Evolutionary conservation across 2,888 invertebrate species (phyloP).

Genomic region (Gymnoscelis rufifasciata): DNA sequence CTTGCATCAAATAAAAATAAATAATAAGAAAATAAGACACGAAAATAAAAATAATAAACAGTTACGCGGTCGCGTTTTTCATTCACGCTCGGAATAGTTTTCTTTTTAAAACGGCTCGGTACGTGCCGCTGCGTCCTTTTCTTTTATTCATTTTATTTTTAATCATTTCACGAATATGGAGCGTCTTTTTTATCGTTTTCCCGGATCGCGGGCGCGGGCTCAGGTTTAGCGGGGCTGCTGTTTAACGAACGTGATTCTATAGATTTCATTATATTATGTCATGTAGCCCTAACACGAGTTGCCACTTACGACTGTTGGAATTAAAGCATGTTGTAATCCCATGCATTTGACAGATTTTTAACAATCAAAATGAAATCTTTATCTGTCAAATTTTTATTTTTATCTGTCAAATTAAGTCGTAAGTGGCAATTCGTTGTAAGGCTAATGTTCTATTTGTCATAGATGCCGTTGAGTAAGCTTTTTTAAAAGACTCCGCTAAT

Average conservation of each 20-base stretch:
- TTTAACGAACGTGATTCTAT: background rate
- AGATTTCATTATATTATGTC: too few relatives aligned
- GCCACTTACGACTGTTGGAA: too few relatives aligned
- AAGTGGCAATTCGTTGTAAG: too few relatives aligned
- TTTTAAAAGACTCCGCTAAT: too few relatives aligned
- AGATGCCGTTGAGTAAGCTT: too few relatives aligned
- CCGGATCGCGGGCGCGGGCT: conserved; percentile 37
- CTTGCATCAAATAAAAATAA: conserved; percentile 71
- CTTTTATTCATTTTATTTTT: conserved; percentile 67
- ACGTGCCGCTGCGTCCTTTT: conserved; percentile 67
- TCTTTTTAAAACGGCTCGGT: conserved; percentile 70
- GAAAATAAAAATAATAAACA: conserved; percentile 76
- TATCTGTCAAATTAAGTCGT: too few relatives aligned
- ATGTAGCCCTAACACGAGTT: too few relatives aligned
- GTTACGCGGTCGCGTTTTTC: conserved; percentile 68
- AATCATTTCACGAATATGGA: conserved; percentile 79
- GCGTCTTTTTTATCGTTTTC: conserved; percentile 75
- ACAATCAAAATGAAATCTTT: too few relatives aligned
- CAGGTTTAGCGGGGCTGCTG: background rate
- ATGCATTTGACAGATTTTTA: too few relatives aligned
- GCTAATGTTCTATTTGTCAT: too few relatives aligned
- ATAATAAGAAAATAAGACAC: conserved; percentile 62
- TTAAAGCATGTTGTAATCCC: too few relatives aligned
- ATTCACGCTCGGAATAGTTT: conserved; percentile 77
- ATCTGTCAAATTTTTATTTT: too few relatives aligned